Evolutionary conservation across 2,888 invertebrate species (phyloP).

Genomic region (Thecocarcelia acutangulata): DNA sequence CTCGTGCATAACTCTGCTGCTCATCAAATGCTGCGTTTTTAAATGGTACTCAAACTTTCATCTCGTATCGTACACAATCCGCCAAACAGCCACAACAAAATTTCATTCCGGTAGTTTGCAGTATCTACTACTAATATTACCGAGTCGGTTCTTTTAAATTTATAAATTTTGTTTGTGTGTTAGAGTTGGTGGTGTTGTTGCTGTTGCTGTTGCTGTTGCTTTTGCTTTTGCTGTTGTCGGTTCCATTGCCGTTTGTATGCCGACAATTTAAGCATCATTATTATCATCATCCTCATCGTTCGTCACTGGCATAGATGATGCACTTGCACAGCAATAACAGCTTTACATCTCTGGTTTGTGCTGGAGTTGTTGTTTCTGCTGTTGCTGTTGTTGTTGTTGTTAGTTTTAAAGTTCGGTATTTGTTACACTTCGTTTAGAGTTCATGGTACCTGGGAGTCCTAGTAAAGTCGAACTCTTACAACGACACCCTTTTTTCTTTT

Average conservation of each 20-base stretch:
- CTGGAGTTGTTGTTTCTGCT: slow-evolving; percentile 21
- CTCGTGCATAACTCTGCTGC: slow-evolving; percentile 30
- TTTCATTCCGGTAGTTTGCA: slow-evolving; percentile 60
- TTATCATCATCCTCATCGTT: slow-evolving; percentile 12
- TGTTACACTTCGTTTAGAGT: slow-evolving; percentile 69
- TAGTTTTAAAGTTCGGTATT: slow-evolving; percentile 64
- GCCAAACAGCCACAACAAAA: slow-evolving; percentile 55
- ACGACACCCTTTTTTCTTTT: slow-evolving; percentile 40
- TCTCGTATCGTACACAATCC: slow-evolving; percentile 53
- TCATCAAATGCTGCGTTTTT: slow-evolving; percentile 65
- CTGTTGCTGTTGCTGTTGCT: slow-evolving; percentile 28
- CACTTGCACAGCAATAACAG: slow-evolving; percentile 34
- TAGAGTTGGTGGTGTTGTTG: slow-evolving; percentile 15
- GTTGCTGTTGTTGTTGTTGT: slow-evolving; percentile 37
- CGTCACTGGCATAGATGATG: slow-evolving; percentile 33
- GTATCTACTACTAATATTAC: slow-evolving; percentile 44
- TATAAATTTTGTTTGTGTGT: not conserved
- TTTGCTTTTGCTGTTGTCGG: slow-evolving; percentile 27
- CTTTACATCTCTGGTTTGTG: slow-evolving; percentile 29
- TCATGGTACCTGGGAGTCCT: slow-evolving; percentile 65
- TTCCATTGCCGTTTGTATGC: slow-evolving; percentile 44
- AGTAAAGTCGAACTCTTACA: slow-evolving; percentile 56
- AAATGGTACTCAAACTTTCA: slow-evolving; percentile 68
- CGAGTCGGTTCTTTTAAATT: slow-evolving; percentile 48
- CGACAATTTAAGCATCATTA: slow-evolving; percentile 49